Evolutionary conservation across 2,113 vertebrate species (phyloP).

Genomic region (Phylloscopus trochiloides): DNA sequence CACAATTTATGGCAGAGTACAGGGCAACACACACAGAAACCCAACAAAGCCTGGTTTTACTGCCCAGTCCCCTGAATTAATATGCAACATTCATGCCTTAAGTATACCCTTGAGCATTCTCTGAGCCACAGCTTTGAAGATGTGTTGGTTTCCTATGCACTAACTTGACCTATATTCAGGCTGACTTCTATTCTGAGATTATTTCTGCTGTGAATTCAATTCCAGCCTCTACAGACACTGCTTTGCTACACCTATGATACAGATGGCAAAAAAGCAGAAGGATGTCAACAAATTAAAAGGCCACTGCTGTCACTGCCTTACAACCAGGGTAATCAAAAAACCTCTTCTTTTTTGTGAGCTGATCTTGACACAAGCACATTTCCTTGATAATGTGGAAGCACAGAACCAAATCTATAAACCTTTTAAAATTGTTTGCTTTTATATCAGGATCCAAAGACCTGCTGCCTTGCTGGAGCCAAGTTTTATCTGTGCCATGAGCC

Average conservation of each 20-base stretch:
- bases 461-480: neutral
- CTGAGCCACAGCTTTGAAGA: conserved; percentile 48
- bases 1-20: neutral
- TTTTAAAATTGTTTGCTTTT: neutral
- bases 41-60: neutral
- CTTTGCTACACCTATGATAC: neutral
- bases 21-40: neutral
- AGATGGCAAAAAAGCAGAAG: neutral
- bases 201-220: conserved; percentile 25
- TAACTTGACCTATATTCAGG: conserved; percentile 48
- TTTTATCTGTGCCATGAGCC: neutral
- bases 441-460: neutral
- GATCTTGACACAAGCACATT: neutral
- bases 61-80: conserved; percentile 52
- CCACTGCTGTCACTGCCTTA: neutral
- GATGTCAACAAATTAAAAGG: neutral
- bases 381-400: neutral
- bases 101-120: conserved; percentile 22
- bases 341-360: neutral
- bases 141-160: conserved; percentile 19
- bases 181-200: conserved; percentile 31
- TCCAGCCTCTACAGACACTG: neutral
- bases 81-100: conserved; percentile 24
- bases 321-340: neutral
- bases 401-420: neutral